phyloP scores from a whole-genome alignment of 2,888 invertebrate genomes.

The Mycogona germanica region DNA sequence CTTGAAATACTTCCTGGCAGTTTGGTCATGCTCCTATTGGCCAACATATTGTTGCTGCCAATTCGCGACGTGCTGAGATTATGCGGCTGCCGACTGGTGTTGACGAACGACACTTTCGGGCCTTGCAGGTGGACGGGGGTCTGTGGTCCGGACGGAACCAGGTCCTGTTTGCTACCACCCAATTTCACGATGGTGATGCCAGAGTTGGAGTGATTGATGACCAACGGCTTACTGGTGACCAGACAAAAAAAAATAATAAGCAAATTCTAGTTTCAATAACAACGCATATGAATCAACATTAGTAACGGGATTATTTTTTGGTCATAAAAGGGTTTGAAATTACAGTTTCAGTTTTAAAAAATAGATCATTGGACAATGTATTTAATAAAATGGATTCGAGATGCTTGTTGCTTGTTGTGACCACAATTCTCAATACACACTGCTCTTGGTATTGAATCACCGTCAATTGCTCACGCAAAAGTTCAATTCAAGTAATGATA shows the following conservation, averaged over 20 bases:
- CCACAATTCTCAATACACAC: too few species aligned
- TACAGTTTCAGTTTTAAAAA: too few species aligned
- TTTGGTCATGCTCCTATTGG: constrained; percentile 56
- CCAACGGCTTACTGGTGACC: constrained; percentile 20
- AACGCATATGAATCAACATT: not conserved
- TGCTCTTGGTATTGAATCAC: too few species aligned
- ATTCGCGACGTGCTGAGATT: constrained; percentile 22
- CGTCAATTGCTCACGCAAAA: too few species aligned
- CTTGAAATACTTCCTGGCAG: constrained; percentile 33
- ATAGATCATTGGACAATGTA: too few species aligned
- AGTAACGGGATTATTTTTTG: not conserved
- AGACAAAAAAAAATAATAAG: not conserved
- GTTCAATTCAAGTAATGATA: too few species aligned
- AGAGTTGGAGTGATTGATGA: constrained; percentile 56
- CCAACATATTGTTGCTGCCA: not conserved
- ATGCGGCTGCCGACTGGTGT: constrained; percentile 18
- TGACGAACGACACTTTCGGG: constrained; percentile 12
- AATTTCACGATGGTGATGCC: constrained; percentile 70
- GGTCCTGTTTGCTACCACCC: constrained; percentile 38
- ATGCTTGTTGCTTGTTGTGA: too few species aligned
- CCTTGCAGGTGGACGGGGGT: not conserved
- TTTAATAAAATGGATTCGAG: too few species aligned
- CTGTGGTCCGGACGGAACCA: not conserved
- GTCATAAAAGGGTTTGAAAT: too few species aligned
- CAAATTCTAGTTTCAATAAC: not conserved